phyloP scores from a whole-genome alignment of 2,797 vertebrate genomes.

The Pachyuromys duprasi region DNA sequence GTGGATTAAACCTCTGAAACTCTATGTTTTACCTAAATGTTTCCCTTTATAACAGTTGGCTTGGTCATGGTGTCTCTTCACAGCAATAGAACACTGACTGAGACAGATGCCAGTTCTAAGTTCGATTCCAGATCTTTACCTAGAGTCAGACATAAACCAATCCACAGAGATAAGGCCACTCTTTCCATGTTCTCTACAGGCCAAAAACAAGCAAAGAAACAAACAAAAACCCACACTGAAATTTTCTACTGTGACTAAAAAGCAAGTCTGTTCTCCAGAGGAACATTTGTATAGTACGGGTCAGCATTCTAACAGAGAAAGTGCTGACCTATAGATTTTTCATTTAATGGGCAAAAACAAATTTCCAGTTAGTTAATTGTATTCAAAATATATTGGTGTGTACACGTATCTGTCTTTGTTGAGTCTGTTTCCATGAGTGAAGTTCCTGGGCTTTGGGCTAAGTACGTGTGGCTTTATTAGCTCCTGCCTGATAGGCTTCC shows the following conservation, averaged over 20 bases:
- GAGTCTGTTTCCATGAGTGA: neutral
- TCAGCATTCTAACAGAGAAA: neutral
- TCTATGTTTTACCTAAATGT: neutral
- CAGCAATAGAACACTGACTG: neutral
- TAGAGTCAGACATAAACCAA: neutral
- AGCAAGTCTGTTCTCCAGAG: neutral
- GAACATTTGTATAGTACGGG: neutral
- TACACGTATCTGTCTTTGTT: neutral
- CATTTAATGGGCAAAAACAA: neutral
- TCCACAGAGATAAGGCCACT: neutral
- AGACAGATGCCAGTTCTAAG: neutral
- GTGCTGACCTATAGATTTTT: neutral
- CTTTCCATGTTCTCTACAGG: neutral
- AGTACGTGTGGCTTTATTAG: neutral
- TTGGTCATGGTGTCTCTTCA: neutral
- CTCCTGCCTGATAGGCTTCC: neutral
- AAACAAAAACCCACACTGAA: neutral
- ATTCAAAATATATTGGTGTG: neutral
- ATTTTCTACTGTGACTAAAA: neutral
- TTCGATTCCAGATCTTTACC: neutral
- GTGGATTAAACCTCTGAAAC: too few species aligned
- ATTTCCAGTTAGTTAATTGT: neutral
- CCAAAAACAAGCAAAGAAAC: neutral
- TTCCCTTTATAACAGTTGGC: neutral
- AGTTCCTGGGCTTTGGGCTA: neutral